phyloP scores from a whole-genome alignment of 2,113 vertebrate species.

The Sapajus apella region DNA sequence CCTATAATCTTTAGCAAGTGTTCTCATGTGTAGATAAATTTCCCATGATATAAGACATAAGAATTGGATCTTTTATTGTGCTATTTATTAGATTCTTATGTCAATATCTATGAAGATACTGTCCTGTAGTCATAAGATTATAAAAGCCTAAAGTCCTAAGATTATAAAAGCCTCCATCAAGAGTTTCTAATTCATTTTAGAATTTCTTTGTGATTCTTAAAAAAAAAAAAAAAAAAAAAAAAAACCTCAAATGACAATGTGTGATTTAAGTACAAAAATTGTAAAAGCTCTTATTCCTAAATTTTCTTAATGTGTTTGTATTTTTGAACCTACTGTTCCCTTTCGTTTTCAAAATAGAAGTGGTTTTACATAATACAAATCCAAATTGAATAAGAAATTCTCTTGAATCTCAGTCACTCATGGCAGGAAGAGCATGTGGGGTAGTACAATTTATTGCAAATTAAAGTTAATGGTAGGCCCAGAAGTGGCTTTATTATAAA shows the following conservation, averaged over 20 bases:
- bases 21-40: conserved; percentile 25
- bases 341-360: conserved; percentile 7
- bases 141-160: background rate
- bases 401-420: background rate
- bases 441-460: background rate
- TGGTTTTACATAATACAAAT: background rate
- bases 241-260: background rate
- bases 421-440: background rate
- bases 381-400: background rate
- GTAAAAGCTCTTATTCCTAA: background rate
- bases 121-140: background rate
- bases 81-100: background rate
- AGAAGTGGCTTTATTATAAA: background rate
- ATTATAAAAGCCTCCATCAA: background rate
- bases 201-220: background rate
- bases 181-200: background rate
- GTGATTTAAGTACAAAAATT: background rate
- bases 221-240: too few species aligned
- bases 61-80: background rate
- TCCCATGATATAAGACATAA: background rate
- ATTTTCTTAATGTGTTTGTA: background rate
- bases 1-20: background rate
- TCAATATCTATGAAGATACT: conserved; percentile 5
- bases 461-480: background rate
- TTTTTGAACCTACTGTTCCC: background rate